phyloP scores from a whole-genome alignment of 2,888 invertebrate genomes.

The Tetheella fluctuosa region DNA sequence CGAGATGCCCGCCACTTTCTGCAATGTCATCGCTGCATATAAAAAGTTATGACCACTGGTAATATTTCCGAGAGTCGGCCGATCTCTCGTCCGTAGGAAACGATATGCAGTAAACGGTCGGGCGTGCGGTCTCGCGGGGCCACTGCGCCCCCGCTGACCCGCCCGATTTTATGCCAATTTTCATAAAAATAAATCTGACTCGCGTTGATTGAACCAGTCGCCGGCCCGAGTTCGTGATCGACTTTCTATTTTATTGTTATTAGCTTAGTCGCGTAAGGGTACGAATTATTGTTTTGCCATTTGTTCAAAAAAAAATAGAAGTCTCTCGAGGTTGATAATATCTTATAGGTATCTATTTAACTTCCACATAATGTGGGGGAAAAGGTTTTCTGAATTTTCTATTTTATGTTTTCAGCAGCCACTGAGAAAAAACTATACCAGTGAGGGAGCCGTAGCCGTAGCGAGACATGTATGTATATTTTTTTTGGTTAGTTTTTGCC shows the following conservation, averaged over 20 bases:
- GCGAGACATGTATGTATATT: constrained; percentile 51
- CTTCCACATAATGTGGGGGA: not conserved
- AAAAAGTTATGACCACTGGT: constrained; percentile 83
- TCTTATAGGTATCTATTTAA: not conserved
- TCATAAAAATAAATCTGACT: constrained; percentile 84
- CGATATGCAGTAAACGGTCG: constrained; percentile 84
- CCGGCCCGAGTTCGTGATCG: constrained; percentile 74
- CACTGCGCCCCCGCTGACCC: constrained; percentile 75
- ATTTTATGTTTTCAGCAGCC: not conserved
- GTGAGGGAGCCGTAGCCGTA: not conserved
- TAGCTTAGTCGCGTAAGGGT: constrained; percentile 78
- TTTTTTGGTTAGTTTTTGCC: constrained; percentile 60
- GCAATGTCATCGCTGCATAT: constrained; percentile 84
- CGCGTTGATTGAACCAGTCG: constrained; percentile 83
- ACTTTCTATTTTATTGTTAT: constrained; percentile 84
- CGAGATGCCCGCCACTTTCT: constrained; percentile 69
- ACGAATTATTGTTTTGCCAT: constrained; percentile 83
- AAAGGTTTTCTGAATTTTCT: too few relatives aligned
- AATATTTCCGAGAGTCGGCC: constrained; percentile 77
- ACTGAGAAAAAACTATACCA: not conserved
- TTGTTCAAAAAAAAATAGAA: constrained; percentile 71
- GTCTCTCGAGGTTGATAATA: constrained; percentile 33
- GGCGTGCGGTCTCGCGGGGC: constrained; percentile 82
- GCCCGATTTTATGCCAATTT: constrained; percentile 83
- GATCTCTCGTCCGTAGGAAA: constrained; percentile 66